These are phyloP conservation scores for Hydriomena furcata DNA, from an alignment of 2,888 invertebrate species.

Conservation along the genomic window DNA sequence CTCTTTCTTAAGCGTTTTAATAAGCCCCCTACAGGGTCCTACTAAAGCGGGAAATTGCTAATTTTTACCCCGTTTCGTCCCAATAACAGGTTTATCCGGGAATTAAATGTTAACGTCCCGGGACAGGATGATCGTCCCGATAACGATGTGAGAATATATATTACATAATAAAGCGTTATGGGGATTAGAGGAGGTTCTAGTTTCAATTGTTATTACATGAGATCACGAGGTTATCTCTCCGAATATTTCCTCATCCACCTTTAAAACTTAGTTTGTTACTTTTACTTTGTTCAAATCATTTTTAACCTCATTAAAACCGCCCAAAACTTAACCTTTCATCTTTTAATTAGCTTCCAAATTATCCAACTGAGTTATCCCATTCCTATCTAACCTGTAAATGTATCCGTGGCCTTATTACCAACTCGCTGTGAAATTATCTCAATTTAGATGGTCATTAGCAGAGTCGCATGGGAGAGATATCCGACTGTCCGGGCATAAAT, in stretches of 20 bases:
- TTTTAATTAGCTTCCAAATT: conserved; percentile 30
- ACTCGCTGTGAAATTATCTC: conserved; percentile 80
- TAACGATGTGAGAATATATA: conserved; percentile 15
- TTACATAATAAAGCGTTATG: conserved; percentile 12
- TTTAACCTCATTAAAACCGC: conserved; percentile 10
- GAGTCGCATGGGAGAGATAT: conserved; percentile 81
- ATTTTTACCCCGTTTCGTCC: conserved; percentile 33
- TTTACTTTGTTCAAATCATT: background rate
- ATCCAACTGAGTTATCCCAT: conserved; percentile 36
- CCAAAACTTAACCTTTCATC: conserved; percentile 27
- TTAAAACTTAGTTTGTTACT: background rate
- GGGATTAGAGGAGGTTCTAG: background rate
- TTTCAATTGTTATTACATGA: conserved; percentile 1
- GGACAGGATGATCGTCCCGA: conserved; percentile 21
- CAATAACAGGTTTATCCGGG: conserved; percentile 39
- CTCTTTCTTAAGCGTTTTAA: conserved; percentile 28
- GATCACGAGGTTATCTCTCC: too few species aligned
- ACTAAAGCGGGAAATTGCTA: conserved; percentile 24
- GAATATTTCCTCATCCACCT: background rate
- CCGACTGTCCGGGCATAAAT: conserved; percentile 75
- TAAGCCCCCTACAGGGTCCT: conserved; percentile 26
- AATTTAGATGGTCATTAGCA: conserved; percentile 83
- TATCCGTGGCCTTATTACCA: conserved; percentile 57
- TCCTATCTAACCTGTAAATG: conserved; percentile 37
- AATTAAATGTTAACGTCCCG: conserved; percentile 48